Base-by-base conservation (phyloP, 2,797 vertebrate species). In the Ateles fusciceps region DNA sequence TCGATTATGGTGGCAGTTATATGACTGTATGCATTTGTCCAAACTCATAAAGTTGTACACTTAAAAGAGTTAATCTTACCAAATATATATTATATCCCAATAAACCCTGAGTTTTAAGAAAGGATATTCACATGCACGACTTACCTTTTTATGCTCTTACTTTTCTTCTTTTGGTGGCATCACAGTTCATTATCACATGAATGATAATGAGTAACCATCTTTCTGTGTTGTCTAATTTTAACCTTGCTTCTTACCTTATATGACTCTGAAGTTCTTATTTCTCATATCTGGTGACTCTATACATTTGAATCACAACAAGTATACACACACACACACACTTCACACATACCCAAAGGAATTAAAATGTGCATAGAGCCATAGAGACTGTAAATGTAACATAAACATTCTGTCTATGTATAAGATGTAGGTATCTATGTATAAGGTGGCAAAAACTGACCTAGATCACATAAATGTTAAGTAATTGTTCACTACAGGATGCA, bases 141-240 rank as follows among this genome's bases (percentile, higher is more conserved):
- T 96, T 86, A 97, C 97, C 96, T 93, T 91, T 94, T 87, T 42
- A 57, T 2, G 10, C 2, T 84, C 46, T 93, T 95, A 75, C 5
- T 94, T 96, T 94, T 97, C 90, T 96, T 95, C 75, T 92, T 92
- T 57, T 80, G n/a, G 86, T 84, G 79, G 50, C 30, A 92, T 93
- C 72, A 52, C 28, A 50, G 39, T 91, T 94, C 85, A 93, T 52
- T 36, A 52, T 52, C 21, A 50, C 83, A 96, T 83, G 89, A 90
- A 36, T 64, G 21, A 91, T 55, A n/a, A 61, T 79, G n/a, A 89
- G n/a, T 88, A 93, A 50, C 30, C 52, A 84, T 91, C 24, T 83
- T 78, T 84, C 59, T 50, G 33, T 81, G 28, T 55, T 96, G 64
- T 36, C 39, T 91, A 87, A 79, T 30, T 52, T 97, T 86, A 96